Conservation (phyloP, 2,888 invertebrate genomes). For the Oxycera nigricornis region DNA sequence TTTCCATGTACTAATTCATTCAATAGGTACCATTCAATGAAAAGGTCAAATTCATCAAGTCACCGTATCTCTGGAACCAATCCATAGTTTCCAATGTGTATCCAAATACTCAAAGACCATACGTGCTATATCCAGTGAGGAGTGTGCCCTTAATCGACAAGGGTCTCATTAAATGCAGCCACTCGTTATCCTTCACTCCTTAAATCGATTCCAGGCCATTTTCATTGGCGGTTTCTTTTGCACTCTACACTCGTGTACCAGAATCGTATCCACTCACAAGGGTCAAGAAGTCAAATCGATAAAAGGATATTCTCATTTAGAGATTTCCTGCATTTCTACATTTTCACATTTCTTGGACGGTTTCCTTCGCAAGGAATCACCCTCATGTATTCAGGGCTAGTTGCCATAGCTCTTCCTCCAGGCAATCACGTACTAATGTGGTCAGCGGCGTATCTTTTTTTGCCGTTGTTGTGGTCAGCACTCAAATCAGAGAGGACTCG, state of each 20-base stretch:
- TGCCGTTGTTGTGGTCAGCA: constrained; percentile 18
- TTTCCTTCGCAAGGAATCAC: background rate
- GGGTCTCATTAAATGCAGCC: constrained; percentile 24
- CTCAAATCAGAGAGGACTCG: background rate
- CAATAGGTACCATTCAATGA: no score
- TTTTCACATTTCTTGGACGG: background rate
- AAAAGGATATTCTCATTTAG: constrained; percentile 40
- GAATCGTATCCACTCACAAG: constrained; percentile 27
- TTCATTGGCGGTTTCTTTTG: background rate
- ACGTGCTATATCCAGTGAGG: no score
- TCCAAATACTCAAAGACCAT: no score
- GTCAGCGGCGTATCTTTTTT: constrained; percentile 13
- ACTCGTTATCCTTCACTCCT: background rate
- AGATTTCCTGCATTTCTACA: constrained; percentile 42
- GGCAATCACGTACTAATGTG: constrained; percentile 7
- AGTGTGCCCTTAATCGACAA: background rate
- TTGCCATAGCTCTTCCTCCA: background rate
- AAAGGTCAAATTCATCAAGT: no score
- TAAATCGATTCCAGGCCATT: no score
- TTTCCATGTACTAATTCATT: no score
- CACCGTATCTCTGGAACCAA: no score
- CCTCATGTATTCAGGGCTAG: background rate
- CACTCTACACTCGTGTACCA: background rate
- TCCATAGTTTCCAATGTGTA: no score
- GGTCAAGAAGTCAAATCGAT: constrained; percentile 46